phyloP scores from a whole-genome alignment of 2,888 invertebrate genomes.

The Pogonocherus hispidulus region DNA sequence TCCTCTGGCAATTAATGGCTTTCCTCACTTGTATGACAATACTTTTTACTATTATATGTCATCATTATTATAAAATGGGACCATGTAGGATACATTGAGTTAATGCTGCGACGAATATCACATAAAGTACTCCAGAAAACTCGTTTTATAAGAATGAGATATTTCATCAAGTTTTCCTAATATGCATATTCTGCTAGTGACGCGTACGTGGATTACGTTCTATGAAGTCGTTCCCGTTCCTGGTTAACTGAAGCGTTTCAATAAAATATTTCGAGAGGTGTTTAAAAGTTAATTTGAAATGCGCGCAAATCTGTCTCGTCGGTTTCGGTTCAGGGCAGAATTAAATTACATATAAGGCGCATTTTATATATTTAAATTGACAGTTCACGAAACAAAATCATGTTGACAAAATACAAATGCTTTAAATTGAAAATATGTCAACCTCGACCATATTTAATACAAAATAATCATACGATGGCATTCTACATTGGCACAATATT shows the following conservation, averaged over 20 bases:
- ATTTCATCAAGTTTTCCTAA: neutral
- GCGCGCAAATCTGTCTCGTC: conserved; percentile 5
- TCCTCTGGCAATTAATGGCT: too few species aligned
- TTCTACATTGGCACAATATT: too few species aligned
- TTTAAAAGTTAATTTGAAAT: conserved; percentile 20
- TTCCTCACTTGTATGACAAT: too few species aligned
- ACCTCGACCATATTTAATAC: too few species aligned
- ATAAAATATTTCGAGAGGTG: conserved; percentile 2
- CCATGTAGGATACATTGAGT: too few species aligned
- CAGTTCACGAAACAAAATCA: too few species aligned
- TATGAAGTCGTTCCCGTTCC: neutral
- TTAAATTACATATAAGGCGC: neutral
- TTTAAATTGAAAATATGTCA: too few species aligned
- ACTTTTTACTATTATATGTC: too few species aligned
- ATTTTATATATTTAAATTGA: too few species aligned
- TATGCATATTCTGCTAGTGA: neutral
- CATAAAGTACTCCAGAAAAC: neutral
- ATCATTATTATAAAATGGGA: too few species aligned
- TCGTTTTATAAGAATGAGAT: neutral
- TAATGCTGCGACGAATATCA: neutral
- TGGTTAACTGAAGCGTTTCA: conserved; percentile 5
- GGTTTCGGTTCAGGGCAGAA: neutral
- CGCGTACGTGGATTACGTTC: neutral
- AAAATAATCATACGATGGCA: too few species aligned
- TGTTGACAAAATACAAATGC: too few species aligned